phyloP scores from a whole-genome alignment of 2,113 vertebrate species.

The Gopherus flavomarginatus region DNA sequence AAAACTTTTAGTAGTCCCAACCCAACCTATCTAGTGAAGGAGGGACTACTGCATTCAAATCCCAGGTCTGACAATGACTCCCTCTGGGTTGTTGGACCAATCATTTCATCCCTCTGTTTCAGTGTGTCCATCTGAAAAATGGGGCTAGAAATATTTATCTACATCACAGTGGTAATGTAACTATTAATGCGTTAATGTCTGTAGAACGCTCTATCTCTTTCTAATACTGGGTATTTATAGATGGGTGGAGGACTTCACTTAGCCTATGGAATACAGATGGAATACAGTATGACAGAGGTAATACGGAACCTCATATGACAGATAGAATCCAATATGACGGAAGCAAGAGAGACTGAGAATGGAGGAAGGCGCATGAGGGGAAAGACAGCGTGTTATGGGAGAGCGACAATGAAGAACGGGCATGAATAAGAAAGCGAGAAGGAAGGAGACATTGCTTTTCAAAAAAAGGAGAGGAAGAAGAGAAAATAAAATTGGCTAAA shows the following conservation, averaged over 20 bases:
- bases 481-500: not conserved
- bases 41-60: not conserved
- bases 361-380: not conserved
- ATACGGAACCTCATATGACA: not conserved
- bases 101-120: not conserved
- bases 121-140: not conserved
- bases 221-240: too few relatives aligned
- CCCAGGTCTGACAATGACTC: not conserved
- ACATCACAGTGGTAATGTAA: not conserved
- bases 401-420: not conserved
- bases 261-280: not conserved
- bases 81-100: not conserved
- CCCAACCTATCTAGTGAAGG: fast-evolving
- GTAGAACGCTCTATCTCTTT: too few relatives aligned
- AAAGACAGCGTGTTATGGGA: not conserved
- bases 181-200: not conserved
- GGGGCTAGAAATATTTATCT: not conserved
- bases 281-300: not conserved
- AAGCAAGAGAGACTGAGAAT: not conserved
- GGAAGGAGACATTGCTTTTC: not conserved
- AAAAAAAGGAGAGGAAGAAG: not conserved
- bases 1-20: not conserved
- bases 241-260: not conserved
- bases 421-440: not conserved
- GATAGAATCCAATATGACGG: not conserved